Conservation (phyloP, 2,113 vertebrate genomes). For the Corythornis cristatus region DNA sequence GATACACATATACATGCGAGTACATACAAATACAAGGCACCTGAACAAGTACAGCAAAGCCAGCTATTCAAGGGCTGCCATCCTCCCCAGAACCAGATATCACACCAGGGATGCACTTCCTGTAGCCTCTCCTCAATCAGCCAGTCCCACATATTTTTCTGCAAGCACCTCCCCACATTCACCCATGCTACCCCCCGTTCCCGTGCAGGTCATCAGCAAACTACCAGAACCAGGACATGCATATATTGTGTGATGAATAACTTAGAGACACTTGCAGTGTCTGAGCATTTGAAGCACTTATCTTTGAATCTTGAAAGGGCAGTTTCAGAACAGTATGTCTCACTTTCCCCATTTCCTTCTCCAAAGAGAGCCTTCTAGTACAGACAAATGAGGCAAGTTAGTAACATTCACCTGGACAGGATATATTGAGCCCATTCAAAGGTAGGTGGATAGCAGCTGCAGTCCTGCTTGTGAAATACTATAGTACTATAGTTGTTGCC, state of each 20-base stretch:
- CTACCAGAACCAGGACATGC: not conserved
- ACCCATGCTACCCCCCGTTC: not conserved
- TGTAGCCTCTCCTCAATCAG: not conserved
- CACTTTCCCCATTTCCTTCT: slow-evolving; percentile 58
- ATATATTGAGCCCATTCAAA: slow-evolving; percentile 87
- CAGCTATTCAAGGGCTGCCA: not conserved
- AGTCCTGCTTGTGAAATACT: slow-evolving; percentile 73
- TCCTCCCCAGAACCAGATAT: not conserved
- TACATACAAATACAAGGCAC: not conserved
- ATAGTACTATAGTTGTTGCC: slow-evolving; percentile 62
- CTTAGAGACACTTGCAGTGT: not conserved
- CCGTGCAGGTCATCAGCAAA: not conserved
- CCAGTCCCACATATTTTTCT: not conserved
- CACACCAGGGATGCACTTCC: not conserved
- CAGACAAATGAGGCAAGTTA: slow-evolving; percentile 79
- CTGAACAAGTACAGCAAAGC: not conserved
- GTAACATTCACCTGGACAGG: slow-evolving; percentile 76
- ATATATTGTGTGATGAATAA: not conserved
- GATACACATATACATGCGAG: not conserved
- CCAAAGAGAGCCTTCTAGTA: slow-evolving; percentile 71
- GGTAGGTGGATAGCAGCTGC: slow-evolving; percentile 83
- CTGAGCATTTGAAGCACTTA: not conserved
- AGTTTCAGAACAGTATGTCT: slow-evolving; percentile 8
- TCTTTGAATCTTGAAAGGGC: not conserved
- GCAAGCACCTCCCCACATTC: not conserved